Percentiles rank a stretch among this genome's conserved stretches.
These are phyloP conservation scores for Brachypodius melanocephalos DNA, from an alignment of 2,113 vertebrate species.

Conservation along the genomic window DNA sequence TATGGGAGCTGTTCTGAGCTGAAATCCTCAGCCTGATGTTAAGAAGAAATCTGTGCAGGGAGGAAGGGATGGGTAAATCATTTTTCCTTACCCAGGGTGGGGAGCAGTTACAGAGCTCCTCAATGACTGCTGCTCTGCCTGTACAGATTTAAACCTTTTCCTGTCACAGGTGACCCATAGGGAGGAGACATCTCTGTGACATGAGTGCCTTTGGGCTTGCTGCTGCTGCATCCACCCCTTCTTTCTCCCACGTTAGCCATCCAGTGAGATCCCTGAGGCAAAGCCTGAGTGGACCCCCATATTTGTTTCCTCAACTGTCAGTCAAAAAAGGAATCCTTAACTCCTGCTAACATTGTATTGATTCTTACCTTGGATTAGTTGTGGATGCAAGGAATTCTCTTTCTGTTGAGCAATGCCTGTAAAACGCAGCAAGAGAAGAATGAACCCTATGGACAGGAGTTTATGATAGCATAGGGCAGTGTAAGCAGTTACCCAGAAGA, in stretches of 20 bases:
- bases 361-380: neutral
- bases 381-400: neutral
- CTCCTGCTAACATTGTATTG: neutral
- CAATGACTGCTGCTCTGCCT: neutral
- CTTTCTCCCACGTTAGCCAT: fast-evolving
- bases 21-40: fast-evolving
- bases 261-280: neutral
- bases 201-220: neutral
- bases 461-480: fast-evolving
- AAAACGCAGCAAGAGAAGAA: neutral
- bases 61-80: neutral
- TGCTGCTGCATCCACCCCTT: neutral
- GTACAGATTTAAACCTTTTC: neutral
- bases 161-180: neutral
- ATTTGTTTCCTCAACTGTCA: neutral
- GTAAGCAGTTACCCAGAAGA: neutral
- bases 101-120: neutral
- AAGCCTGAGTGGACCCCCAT: fast-evolving
- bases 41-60: neutral
- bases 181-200: neutral
- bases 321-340: neutral
- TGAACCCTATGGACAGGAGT: neutral
- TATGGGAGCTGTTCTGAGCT: neutral
- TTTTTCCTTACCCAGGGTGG: neutral
- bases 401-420: neutral